phyloP scores from a whole-genome alignment of 2,797 vertebrate genomes.

The Enteromius paludinosus region DNA sequence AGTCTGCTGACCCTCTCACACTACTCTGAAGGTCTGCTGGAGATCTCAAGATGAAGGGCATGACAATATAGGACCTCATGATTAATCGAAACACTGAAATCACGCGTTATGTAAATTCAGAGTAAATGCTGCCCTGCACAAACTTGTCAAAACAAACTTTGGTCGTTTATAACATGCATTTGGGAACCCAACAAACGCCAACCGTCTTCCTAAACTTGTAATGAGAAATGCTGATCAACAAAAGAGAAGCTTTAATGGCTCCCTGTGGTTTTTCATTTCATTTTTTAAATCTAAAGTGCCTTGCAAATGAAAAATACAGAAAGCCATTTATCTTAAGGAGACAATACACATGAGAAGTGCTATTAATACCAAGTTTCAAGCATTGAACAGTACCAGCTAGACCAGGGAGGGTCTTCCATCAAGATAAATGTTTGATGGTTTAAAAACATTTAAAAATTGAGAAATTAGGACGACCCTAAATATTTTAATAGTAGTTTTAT shows the following conservation, averaged over 20 bases:
- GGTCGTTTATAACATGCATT: neutral
- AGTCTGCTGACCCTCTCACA: slow-evolving; percentile 94
- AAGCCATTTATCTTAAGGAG: neutral
- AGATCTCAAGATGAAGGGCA: neutral
- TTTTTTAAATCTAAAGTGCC: neutral
- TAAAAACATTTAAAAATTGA: too few relatives aligned
- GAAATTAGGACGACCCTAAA: too few relatives aligned
- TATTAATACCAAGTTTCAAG: too few relatives aligned
- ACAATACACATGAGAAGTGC: neutral
- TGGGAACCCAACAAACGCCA: neutral
- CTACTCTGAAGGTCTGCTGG: slow-evolving; percentile 89
- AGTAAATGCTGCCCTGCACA: neutral
- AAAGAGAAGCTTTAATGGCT: neutral
- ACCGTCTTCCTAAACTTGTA: neutral
- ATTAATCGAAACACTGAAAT: neutral
- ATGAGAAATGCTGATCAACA: neutral
- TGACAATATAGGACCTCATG: neutral
- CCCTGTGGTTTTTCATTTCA: neutral
- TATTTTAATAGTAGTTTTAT: too few relatives aligned
- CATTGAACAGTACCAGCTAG: too few relatives aligned
- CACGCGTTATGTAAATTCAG: neutral
- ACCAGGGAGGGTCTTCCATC: too few relatives aligned
- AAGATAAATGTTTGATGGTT: too few relatives aligned
- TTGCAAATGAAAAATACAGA: neutral
- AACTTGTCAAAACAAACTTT: neutral